Conservation (phyloP, 1,140 invertebrate genomes). For the Pogonomyrmex barbatus region DNA sequence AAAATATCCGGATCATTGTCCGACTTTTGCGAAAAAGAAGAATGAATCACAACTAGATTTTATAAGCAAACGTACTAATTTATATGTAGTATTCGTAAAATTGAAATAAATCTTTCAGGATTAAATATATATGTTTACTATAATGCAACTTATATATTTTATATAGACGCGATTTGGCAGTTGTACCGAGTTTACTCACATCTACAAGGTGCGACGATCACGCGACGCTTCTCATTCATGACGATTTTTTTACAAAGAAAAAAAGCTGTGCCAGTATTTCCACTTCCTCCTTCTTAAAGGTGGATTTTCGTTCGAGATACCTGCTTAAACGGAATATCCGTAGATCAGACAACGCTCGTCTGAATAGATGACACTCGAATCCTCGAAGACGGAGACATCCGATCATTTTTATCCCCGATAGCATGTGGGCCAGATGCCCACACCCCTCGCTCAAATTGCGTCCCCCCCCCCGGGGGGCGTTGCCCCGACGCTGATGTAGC, state of each 20-base stretch:
- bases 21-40: background rate
- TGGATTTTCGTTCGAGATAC: slow-evolving; percentile 32
- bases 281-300: slow-evolving; percentile 52
- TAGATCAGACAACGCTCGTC: slow-evolving; percentile 43
- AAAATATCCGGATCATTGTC: background rate
- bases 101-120: background rate
- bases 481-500: slow-evolving; percentile 71
- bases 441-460: slow-evolving; percentile 64
- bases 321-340: slow-evolving; percentile 56
- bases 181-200: background rate
- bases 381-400: slow-evolving; percentile 70
- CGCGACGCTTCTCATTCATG: background rate
- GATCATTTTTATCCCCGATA: slow-evolving; percentile 78
- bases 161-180: background rate
- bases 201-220: background rate
- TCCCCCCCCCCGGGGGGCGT: slow-evolving; percentile 26
- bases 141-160: background rate
- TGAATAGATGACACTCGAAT: slow-evolving; percentile 82
- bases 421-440: slow-evolving; percentile 58
- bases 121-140: background rate
- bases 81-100: background rate
- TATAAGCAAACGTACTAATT: background rate
- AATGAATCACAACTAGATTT: background rate
- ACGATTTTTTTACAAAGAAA: slow-evolving; percentile 24
- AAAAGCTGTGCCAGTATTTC: slow-evolving; percentile 8